A percentile compares a stretch with the other conserved stretches of the same genome.
These are phyloP conservation scores for Trissolcus japonicus DNA, from an alignment of 2,888 invertebrate species.

Conservation along the genomic window DNA sequence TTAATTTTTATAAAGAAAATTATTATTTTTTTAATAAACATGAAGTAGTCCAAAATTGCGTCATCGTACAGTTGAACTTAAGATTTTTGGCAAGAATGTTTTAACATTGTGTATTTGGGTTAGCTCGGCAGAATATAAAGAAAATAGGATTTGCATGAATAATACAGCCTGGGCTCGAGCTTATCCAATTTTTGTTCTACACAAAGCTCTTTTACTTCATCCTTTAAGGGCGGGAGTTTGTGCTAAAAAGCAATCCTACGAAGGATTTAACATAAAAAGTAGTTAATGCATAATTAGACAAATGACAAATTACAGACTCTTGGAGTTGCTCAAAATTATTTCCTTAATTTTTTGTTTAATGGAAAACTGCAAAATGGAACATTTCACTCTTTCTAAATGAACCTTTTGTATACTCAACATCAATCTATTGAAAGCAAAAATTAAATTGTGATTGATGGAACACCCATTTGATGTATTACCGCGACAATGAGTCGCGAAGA, in stretches of 20 bases:
- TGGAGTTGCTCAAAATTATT: not conserved
- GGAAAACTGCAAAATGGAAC: not conserved
- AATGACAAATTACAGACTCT: not conserved
- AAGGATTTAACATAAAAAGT: not conserved
- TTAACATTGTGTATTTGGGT: not conserved
- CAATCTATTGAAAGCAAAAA: conserved; percentile 20
- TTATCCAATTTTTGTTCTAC: conserved; percentile 30
- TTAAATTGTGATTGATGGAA: conserved; percentile 44
- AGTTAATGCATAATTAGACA: not conserved
- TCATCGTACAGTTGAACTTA: not conserved
- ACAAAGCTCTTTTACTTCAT: conserved; percentile 14
- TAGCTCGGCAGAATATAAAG: conserved; percentile 13
- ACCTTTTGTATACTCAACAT: conserved; percentile 5
- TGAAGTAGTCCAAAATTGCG: not conserved
- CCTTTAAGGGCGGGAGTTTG: conserved; percentile 7
- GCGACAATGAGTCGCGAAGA: conserved; percentile 34
- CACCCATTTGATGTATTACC: conserved; percentile 25
- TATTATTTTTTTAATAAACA: not conserved
- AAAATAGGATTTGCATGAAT: conserved; percentile 33
- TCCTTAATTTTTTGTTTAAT: not conserved
- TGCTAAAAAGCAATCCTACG: not conserved
- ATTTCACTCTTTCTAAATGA: not conserved
- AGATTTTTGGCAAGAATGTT: conserved; percentile 2
- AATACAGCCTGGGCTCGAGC: conserved; percentile 10
- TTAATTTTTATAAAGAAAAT: not conserved